A percentile compares a stretch with the other conserved stretches of the same genome.
Evolutionary conservation across 1,140 invertebrate species (phyloP).

Genomic region (Euglossa dilemma): DNA sequence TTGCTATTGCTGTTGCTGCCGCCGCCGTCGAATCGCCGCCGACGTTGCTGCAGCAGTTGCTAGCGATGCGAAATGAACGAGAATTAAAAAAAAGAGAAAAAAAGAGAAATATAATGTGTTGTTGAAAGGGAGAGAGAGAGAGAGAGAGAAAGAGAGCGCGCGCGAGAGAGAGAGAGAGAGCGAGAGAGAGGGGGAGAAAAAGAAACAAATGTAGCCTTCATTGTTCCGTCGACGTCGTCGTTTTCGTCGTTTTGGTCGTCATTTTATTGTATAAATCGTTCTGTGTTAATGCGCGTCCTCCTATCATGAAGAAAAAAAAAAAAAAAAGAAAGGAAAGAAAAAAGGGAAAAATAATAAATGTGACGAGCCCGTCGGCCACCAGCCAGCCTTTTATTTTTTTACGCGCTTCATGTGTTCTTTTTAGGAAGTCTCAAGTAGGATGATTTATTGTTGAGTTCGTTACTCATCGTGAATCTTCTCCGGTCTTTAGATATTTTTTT

Average conservation of each 20-base stretch:
- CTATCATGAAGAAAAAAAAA: neutral
- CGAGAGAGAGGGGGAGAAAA: constrained; percentile 18
- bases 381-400: constrained; percentile 69
- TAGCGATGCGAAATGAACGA: constrained; percentile 55
- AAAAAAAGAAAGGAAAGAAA: neutral
- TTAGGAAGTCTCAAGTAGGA: constrained; percentile 43
- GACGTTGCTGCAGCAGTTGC: constrained; percentile 62
- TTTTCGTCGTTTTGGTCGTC: constrained; percentile 50
- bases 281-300: constrained; percentile 35
- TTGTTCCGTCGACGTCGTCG: constrained; percentile 56
- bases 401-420: constrained; percentile 49
- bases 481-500: constrained; percentile 2
- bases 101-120: constrained; percentile 37
- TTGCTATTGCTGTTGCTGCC: constrained; percentile 74
- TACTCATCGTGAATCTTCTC: constrained; percentile 3
- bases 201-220: constrained; percentile 56
- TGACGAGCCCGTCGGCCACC: constrained; percentile 66
- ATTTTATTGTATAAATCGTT: constrained; percentile 32
- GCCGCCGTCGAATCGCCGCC: constrained; percentile 64
- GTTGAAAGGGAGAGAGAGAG: constrained; percentile 43
- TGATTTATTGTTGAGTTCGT: constrained; percentile 24
- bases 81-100: no score
- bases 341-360: constrained; percentile 50
- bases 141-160: constrained; percentile 24
- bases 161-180: constrained; percentile 21